These are phyloP conservation scores for Argopecten irradians DNA, from an alignment of 1,140 invertebrate species.

Conservation along the genomic window DNA sequence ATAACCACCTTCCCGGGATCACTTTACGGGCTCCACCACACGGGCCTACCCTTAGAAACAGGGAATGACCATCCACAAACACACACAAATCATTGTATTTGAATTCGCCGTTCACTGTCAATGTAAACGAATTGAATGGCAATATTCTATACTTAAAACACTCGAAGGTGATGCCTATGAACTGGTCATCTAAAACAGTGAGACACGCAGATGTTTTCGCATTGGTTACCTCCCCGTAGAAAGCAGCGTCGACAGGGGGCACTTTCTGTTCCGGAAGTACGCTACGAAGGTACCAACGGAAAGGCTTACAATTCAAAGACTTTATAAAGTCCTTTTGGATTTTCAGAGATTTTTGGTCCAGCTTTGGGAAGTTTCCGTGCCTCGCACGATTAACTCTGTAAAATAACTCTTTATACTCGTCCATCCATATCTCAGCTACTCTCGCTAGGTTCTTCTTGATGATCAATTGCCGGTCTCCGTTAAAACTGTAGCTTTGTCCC, in stretches of 20 bases:
- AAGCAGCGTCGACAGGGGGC: not conserved
- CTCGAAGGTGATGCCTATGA: not conserved
- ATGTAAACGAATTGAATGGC: not conserved
- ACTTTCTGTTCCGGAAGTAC: conserved; percentile 14
- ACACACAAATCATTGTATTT: conserved; percentile 1
- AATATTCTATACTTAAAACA: not conserved
- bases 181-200: not conserved
- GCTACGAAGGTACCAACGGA: not conserved
- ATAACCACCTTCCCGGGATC: not conserved
- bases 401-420: conserved; percentile 1
- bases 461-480: not conserved
- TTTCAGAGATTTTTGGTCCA: not conserved
- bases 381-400: not conserved
- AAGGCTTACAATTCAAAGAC: not conserved
- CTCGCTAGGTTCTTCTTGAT: conserved; percentile 11
- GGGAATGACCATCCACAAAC: not conserved
- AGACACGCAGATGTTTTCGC: not conserved
- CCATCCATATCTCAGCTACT: conserved; percentile 38
- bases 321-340: not conserved
- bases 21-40: not conserved
- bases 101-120: not conserved
- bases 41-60: not conserved
- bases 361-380: not conserved
- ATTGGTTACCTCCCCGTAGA: not conserved
- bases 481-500: conserved; percentile 8